Percentiles rank a stretch among this genome's conserved stretches.
phyloP scores from a whole-genome alignment of 2,888 invertebrate genomes.

The Toxonevra muliebris region DNA sequence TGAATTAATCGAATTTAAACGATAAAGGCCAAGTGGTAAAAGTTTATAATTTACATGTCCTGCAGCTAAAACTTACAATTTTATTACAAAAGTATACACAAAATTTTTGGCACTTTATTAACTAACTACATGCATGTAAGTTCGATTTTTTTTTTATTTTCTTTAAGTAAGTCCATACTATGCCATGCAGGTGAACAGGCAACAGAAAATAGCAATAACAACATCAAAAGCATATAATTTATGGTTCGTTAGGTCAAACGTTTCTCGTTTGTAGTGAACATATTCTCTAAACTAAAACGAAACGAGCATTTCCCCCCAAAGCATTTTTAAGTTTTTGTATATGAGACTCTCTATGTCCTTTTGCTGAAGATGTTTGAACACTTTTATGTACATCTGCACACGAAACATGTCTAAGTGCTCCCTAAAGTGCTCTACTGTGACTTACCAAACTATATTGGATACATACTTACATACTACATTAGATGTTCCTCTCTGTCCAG shows the following conservation, averaged over 20 bases:
- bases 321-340: background rate
- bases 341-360: background rate
- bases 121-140: background rate
- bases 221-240: conserved; percentile 61
- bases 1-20: conserved; percentile 54
- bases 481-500: background rate
- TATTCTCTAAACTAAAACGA: conserved; percentile 13
- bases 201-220: conserved; percentile 42
- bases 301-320: conserved; percentile 20
- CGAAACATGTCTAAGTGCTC: conserved; percentile 7
- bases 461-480: too few species aligned
- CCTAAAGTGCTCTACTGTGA: conserved; percentile 17
- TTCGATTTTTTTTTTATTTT: conserved; percentile 21
- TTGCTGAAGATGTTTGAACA: background rate
- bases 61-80: conserved; percentile 36
- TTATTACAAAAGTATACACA: conserved; percentile 25
- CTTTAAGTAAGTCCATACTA: conserved; percentile 44
- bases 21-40: conserved; percentile 44
- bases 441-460: background rate
- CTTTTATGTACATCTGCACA: conserved; percentile 3
- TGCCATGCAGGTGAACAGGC: conserved; percentile 32
- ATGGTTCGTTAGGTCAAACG: conserved; percentile 64
- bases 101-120: conserved; percentile 33
- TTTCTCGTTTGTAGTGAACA: conserved; percentile 24
- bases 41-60: conserved; percentile 45